Conservation (phyloP, 64 coral and sea anemone species). For the Dendronephthya gigantea region DNA sequence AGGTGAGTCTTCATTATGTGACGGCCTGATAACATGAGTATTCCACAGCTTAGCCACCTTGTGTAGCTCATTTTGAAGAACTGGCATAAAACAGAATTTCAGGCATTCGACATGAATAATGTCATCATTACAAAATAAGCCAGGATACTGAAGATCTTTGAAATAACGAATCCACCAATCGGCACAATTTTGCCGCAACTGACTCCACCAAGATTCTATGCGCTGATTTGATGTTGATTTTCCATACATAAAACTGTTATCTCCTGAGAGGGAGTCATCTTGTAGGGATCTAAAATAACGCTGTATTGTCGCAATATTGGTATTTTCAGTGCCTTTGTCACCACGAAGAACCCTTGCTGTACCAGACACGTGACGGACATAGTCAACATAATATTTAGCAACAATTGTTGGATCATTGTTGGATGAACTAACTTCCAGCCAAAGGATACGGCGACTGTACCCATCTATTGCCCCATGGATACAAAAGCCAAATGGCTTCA, state of each 20-base stretch:
- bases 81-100: not conserved
- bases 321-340: slow-evolving; percentile 46
- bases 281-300: slow-evolving; percentile 27
- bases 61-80: not conserved
- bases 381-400: slow-evolving; percentile 40
- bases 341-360: slow-evolving; percentile 10
- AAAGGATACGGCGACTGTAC: slow-evolving; percentile 45
- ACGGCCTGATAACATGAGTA: not conserved
- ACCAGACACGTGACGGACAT: slow-evolving; percentile 13
- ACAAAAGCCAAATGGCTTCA: slow-evolving; percentile 15
- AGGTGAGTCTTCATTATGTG: not conserved
- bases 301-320: slow-evolving; percentile 38
- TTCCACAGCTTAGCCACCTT: not conserved
- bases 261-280: slow-evolving; percentile 32
- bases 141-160: slow-evolving; percentile 20
- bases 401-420: slow-evolving; percentile 42
- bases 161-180: slow-evolving; percentile 47
- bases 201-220: slow-evolving; percentile 46
- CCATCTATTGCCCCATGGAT: slow-evolving; percentile 34
- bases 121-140: not conserved
- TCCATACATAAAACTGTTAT: slow-evolving; percentile 50
- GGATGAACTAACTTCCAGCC: slow-evolving; percentile 42
- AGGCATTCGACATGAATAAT: not conserved
- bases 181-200: slow-evolving; percentile 16
- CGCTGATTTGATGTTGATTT: slow-evolving; percentile 39